phyloP scores from a whole-genome alignment of 2,797 vertebrate genomes.

The Pseudochirops corinnae region DNA sequence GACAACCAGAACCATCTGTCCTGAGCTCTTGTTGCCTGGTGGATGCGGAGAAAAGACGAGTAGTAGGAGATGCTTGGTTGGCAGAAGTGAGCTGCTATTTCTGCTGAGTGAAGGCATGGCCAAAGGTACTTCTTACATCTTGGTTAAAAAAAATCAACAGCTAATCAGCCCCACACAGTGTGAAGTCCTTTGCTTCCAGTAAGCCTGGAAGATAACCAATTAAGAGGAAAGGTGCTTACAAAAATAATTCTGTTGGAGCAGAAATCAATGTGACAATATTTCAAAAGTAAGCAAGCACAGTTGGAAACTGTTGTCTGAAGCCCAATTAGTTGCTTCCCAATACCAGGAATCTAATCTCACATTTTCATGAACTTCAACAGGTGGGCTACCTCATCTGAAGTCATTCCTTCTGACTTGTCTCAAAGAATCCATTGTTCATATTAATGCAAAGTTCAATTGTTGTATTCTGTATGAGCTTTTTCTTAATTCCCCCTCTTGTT shows the following conservation, averaged over 20 bases:
- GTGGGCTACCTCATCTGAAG: neutral
- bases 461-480: neutral
- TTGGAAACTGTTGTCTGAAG: slow-evolving; percentile 20
- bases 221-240: slow-evolving; percentile 36
- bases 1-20: slow-evolving; percentile 23
- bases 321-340: neutral
- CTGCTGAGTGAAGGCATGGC: slow-evolving; percentile 41
- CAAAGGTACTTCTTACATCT: slow-evolving; percentile 4
- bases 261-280: slow-evolving; percentile 27
- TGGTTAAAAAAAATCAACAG: neutral
- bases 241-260: neutral
- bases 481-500: neutral
- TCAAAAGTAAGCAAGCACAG: slow-evolving; percentile 12
- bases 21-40: neutral
- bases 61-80: slow-evolving; percentile 9
- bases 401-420: neutral
- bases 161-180: neutral
- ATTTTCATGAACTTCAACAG: neutral
- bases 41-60: slow-evolving; percentile 5
- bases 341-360: neutral
- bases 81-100: neutral
- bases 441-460: neutral
- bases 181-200: neutral
- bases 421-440: neutral
- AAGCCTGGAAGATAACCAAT: slow-evolving; percentile 15